A percentile compares a stretch with the other conserved stretches of the same genome.
Conservation (phyloP, 2,113 vertebrate genomes). For the Centropus bengalensis region DNA sequence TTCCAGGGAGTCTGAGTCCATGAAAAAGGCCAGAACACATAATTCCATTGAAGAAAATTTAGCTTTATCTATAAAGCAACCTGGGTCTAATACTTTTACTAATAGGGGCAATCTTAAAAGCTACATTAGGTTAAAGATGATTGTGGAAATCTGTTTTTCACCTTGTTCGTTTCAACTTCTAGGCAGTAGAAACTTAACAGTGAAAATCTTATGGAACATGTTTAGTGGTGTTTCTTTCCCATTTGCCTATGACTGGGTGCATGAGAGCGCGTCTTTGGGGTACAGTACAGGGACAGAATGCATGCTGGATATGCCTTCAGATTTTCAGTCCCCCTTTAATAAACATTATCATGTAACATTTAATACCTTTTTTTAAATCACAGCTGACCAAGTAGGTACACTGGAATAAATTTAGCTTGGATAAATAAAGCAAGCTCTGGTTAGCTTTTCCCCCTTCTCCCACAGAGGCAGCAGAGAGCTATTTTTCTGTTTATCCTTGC, state of each 20-base stretch:
- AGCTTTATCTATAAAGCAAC: neutral
- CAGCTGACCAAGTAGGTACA: neutral
- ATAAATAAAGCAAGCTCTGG: neutral
- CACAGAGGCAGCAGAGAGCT: neutral
- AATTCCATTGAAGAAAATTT: neutral
- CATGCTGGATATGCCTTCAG: neutral
- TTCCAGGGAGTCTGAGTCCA: neutral
- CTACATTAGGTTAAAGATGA: neutral
- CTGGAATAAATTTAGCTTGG: neutral
- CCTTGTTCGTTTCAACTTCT: neutral
- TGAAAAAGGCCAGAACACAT: neutral
- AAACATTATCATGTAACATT: neutral
- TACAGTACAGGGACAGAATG: neutral
- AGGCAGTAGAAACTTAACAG: neutral
- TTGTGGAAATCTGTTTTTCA: neutral
- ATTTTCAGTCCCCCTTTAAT: neutral
- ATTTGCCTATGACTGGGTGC: neutral
- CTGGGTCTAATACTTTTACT: neutral
- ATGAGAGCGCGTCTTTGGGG: neutral
- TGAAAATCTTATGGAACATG: neutral
- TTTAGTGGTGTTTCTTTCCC: neutral
- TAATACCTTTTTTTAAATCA: neutral
- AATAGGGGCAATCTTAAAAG: neutral
- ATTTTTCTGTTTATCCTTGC: neutral
- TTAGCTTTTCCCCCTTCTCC: neutral